Evolutionary conservation across 2,797 vertebrate species (phyloP), one percentile per base, ranked within the genome.

Genomic region (Acestrorhynchus altus): DNA sequence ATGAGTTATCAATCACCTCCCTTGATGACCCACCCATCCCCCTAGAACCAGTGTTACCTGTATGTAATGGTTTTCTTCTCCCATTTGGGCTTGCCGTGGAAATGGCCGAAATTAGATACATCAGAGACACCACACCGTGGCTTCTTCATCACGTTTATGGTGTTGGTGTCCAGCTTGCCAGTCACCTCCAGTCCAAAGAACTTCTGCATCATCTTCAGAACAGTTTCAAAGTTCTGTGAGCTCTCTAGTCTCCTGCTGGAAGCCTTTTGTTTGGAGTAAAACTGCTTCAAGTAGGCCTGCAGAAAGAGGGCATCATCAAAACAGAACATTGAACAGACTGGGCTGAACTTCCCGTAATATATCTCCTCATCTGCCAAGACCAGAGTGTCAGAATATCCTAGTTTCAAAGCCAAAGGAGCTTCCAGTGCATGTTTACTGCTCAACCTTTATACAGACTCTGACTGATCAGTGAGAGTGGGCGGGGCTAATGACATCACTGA

Each of bases 101-200:
- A 88, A 10, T 84, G 70, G 0, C 22, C 68, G 2, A 73, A 89
- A 18, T 76, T 74, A 35, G 82, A 83, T 20, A 90, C 26, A 64
- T 96, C 95, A 0, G 93, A 87, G 2, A 95, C 13, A 0, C 95
- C 87, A 8, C 86, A 89, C 28, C 86, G 83, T 8, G 94, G 93
- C 13, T 26, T 57, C 61, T 84, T 81, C 83, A 96, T 91, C 47
- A 87, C 82, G 18, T 79, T 52, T 74, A 89, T 42, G 13, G 89
- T 89, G 11, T 59, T 83, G 8, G 12, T 3, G 68, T 87, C 83
- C 76, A 95, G 79, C 40, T 79, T 81, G 18, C 86, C 88, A 0
- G 86, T 89, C 69, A 89, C 86, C 61, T 88, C 69, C 40, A 81
- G 8, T 78, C 80, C 85, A 86, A 93, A 85, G 15, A 82, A 72